phyloP scores from a whole-genome alignment of 2,888 invertebrate genomes.

The Hypsopygia costalis region DNA sequence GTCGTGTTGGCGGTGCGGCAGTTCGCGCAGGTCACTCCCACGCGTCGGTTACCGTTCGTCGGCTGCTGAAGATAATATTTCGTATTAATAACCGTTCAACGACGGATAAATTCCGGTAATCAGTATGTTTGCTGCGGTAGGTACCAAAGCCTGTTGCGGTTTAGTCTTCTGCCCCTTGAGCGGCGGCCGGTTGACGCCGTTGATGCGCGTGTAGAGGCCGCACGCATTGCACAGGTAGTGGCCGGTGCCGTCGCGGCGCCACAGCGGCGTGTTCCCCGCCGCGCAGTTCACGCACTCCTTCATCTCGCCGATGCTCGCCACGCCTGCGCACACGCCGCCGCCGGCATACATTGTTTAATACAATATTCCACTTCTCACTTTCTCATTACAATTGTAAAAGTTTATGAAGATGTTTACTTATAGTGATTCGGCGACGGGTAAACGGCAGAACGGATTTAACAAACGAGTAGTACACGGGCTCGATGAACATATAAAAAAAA shows the following conservation, averaged over 20 bases:
- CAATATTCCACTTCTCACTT: no score
- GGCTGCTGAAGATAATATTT: constrained; percentile 44
- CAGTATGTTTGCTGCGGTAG: no score
- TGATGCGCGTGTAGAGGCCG: constrained; percentile 91
- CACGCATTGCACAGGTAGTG: constrained; percentile 99
- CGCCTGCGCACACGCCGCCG: constrained; percentile 31
- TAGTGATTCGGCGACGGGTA: no score
- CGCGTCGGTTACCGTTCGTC: constrained; percentile 82
- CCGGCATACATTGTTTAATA: no score
- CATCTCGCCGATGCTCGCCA: constrained; percentile 80
- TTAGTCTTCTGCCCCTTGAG: constrained; percentile 84
- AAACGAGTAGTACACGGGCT: no score
- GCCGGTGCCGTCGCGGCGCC: constrained; percentile 98
- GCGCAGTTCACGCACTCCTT: constrained; percentile 97
- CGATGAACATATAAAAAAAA: no score
- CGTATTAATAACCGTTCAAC: no score
- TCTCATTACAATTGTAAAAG: no score
- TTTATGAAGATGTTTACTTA: no score
- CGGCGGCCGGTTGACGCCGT: constrained; percentile 87
- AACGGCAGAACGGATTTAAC: no score
- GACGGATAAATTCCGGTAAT: no score
- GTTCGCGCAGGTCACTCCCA: constrained; percentile 95
- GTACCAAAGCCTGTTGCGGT: constrained; percentile 79
- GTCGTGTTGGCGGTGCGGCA: constrained; percentile 96
- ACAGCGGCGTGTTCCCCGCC: constrained; percentile 94